These are phyloP conservation scores for Chrysolina haemoptera DNA, from an alignment of 2,888 invertebrate species.

Conservation along the genomic window DNA sequence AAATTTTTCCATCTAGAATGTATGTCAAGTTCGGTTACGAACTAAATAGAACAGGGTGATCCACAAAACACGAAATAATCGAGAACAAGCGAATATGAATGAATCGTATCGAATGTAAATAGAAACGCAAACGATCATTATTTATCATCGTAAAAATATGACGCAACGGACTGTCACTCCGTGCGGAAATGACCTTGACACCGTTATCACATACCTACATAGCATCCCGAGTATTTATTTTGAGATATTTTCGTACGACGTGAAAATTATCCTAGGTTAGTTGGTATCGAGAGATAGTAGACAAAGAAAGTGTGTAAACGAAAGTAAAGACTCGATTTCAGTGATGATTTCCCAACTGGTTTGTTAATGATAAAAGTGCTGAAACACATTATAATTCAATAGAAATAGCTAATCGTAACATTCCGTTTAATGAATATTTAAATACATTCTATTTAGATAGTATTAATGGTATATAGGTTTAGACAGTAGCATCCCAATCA, in stretches of 20 bases:
- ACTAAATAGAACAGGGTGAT: constrained; percentile 4
- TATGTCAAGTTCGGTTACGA: constrained; percentile 12
- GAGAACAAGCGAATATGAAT: neutral
- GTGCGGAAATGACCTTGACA: constrained; percentile 14
- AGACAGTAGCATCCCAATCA: no score
- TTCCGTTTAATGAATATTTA: no score
- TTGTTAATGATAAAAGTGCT: no score
- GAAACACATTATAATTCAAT: no score
- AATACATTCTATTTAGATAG: no score
- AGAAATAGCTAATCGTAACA: no score
- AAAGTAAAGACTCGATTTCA: no score
- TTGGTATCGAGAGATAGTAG: no score
- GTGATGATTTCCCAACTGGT: no score
- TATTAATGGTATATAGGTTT: no score
- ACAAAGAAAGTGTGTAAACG: no score
- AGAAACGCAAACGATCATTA: neutral
- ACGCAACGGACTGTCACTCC: neutral
- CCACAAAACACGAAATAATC: neutral
- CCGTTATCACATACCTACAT: neutral
- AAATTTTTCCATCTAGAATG: neutral
- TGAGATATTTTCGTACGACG: neutral
- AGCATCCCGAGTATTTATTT: neutral
- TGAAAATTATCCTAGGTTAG: neutral
- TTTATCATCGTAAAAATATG: neutral
- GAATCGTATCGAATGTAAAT: neutral